phyloP scores from a whole-genome alignment of 2,797 vertebrate genomes.

The Molothrus aeneus region DNA sequence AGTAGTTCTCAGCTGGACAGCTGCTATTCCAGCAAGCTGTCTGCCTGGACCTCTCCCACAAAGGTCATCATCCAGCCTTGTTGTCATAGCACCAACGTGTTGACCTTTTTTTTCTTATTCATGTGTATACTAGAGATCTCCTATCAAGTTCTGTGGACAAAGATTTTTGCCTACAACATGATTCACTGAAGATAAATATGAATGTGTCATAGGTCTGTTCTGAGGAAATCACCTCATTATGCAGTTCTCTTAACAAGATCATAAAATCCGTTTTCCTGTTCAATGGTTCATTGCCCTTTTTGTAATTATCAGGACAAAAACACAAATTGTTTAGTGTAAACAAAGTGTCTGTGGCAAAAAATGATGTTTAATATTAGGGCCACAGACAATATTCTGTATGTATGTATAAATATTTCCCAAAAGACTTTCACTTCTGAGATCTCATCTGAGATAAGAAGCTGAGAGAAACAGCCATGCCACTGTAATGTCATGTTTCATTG shows the following conservation, averaged over 20 bases:
- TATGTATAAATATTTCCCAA: background rate
- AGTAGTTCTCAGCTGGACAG: background rate
- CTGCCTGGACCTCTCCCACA: background rate
- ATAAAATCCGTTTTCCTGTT: background rate
- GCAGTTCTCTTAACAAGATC: background rate
- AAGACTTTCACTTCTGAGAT: conserved; percentile 22
- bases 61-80: background rate
- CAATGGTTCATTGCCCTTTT: background rate
- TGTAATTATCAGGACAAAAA: background rate
- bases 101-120: background rate
- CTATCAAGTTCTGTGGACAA: background rate
- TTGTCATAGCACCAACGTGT: background rate
- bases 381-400: background rate
- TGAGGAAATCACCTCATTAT: background rate
- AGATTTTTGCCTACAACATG: background rate
- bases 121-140: background rate
- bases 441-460: background rate
- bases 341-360: background rate
- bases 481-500: background rate
- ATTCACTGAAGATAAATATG: conserved; percentile 34
- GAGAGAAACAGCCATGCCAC: background rate
- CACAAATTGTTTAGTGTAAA: background rate
- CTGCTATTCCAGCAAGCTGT: background rate
- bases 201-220: conserved; percentile 14
- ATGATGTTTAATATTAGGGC: background rate